Evolutionary conservation across 2,888 invertebrate genomes (phyloP).

Genomic region (Bedellia somnulentella): DNA sequence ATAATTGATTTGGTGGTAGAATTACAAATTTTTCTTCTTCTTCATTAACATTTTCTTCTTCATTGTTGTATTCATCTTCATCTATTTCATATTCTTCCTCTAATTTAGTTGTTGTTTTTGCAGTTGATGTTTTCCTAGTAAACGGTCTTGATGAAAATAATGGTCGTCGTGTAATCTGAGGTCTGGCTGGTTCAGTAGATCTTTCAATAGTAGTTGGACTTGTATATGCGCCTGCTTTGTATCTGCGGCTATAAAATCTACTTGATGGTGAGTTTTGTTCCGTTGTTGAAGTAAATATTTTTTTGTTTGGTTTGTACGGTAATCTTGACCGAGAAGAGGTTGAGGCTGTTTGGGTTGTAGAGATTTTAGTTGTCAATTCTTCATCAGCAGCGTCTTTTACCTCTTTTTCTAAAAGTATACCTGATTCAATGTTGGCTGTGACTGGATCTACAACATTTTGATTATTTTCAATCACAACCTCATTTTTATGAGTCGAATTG

Average conservation of each 20-base stretch:
- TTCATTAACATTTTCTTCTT: slow-evolving; percentile 39
- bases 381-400: slow-evolving; percentile 9
- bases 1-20: slow-evolving; percentile 43
- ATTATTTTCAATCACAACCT: slow-evolving; percentile 20
- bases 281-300: slow-evolving; percentile 41
- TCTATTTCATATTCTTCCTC: slow-evolving; percentile 37
- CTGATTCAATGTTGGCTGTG: slow-evolving; percentile 4
- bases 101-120: slow-evolving; percentile 35
- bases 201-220: slow-evolving; percentile 39
- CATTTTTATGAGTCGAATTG: no score
- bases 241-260: slow-evolving; percentile 49
- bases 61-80: slow-evolving; percentile 17
- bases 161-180: slow-evolving; percentile 34
- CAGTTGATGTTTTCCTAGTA: slow-evolving; percentile 38
- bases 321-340: slow-evolving; percentile 27
- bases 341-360: slow-evolving; percentile 20
- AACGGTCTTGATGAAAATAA: slow-evolving; percentile 30
- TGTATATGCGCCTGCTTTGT: slow-evolving; percentile 45
- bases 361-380: slow-evolving; percentile 21
- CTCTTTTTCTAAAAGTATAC: slow-evolving; percentile 6
- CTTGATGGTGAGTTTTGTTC: slow-evolving; percentile 31
- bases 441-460: slow-evolving; percentile 21
- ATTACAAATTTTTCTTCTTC: slow-evolving; percentile 39
- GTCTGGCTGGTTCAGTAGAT: slow-evolving; percentile 23
- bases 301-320: slow-evolving; percentile 42